Conservation (phyloP, 2,797 vertebrate species). For the Macrochelys suwanniensis region DNA sequence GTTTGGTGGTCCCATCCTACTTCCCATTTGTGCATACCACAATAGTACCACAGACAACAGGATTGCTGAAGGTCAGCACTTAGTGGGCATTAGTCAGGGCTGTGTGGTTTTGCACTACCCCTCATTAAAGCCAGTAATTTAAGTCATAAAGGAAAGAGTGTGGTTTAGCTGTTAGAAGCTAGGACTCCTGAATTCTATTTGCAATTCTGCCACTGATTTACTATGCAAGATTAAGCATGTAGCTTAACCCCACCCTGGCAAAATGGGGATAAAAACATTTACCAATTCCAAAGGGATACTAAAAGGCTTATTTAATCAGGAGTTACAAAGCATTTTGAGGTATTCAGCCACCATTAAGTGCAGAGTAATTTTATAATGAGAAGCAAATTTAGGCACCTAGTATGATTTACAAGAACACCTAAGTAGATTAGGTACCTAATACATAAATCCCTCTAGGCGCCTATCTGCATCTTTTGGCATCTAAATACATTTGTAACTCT, state of each 20-base stretch:
- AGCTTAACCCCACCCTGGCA: slow-evolving; percentile 13
- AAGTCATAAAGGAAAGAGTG: not conserved
- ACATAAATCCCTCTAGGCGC: not conserved
- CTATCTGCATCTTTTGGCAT: not conserved
- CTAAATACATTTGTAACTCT: not conserved
- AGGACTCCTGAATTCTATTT: not conserved
- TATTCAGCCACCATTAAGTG: not conserved
- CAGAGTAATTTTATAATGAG: not conserved
- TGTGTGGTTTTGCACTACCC: not conserved
- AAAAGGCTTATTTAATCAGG: slow-evolving; percentile 38
- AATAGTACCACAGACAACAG: not conserved
- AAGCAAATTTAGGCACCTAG: not conserved
- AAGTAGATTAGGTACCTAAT: fast-evolving
- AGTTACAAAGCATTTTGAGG: slow-evolving; percentile 15
- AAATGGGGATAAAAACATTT: not conserved
- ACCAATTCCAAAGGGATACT: not conserved
- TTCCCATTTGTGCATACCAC: not conserved
- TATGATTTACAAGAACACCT: fast-evolving
- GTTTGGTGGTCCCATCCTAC: not conserved
- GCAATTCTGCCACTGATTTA: not conserved
- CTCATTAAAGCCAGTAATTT: not conserved
- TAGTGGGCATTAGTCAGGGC: not conserved
- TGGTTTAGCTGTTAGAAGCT: fast-evolving
- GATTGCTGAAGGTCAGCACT: not conserved
- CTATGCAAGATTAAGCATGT: not conserved